Evolutionary conservation across 2,113 vertebrate species (phyloP), one percentile per base, ranked within the genome.

Genomic region (Rana temporaria): DNA sequence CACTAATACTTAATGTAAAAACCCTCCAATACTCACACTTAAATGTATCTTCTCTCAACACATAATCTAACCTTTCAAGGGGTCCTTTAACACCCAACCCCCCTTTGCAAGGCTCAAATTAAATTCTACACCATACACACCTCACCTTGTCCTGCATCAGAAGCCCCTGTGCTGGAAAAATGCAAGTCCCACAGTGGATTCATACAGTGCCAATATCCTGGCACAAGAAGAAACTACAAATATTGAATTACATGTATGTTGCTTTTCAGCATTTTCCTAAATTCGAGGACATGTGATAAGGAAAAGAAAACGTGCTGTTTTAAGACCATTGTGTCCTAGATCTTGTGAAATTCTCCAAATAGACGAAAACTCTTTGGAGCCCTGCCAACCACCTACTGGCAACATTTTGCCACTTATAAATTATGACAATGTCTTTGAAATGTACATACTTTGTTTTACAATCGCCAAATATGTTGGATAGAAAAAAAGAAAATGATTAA

Each of bases 251-350:
- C n/a, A n/a, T n/a, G n/a, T n/a, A 22, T 75, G n/a, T 62, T 62
- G 38, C 0, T 71, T 34, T 59, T 34, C 6, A n/a, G 14, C 7
- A 9, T 56, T 38, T 71, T 75, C 11, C 32, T 19, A 42, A 62
- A 34, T 16, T 75, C 20, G 38, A 74, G n/a, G 38, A 30, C 4
- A 32, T 2, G 34, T 75, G 42, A 38, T 60, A 20, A 34, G 56
- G 56, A 75, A 34, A 19, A 42, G 56, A 57, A 74, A 52, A 73
- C 48, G 38, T 67, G 71, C 60, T 70, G 82, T 64, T 72, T 38
- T 79, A 32, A 71, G 59, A 84, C 74, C 59, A 53, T 15, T 64
- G 7, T 78, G 52, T 63, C 65, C 67, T 52, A 84, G 64, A 68
- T 69, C 42, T 60, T 69, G 53, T 42, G 9, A n/a, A 38, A 63